Conservation (phyloP, 1,140 invertebrate species). For the Drosophila mojavensis region DNA sequence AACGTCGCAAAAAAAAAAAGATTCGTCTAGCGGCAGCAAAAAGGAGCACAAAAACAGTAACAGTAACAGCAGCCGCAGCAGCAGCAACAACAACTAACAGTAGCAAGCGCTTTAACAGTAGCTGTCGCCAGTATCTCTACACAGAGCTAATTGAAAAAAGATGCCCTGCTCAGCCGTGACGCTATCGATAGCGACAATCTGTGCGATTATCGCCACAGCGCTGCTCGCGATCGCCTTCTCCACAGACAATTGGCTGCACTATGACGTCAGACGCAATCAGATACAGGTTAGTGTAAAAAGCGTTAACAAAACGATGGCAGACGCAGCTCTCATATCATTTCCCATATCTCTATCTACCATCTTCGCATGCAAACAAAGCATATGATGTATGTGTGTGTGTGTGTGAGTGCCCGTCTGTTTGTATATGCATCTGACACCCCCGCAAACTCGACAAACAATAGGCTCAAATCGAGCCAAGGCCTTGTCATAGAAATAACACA, state of each 20-base stretch:
- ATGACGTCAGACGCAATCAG: constrained; percentile 93
- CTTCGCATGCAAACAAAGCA: constrained; percentile 27
- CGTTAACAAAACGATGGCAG: constrained; percentile 29
- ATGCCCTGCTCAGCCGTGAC: constrained; percentile 98
- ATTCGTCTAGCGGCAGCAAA: constrained; percentile 27
- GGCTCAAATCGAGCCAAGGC: constrained; percentile 33
- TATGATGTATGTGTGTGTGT: background rate
- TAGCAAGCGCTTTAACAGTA: constrained; percentile 11
- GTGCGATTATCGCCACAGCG: constrained; percentile 95
- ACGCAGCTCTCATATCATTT: constrained; percentile 33
- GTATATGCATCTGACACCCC: constrained; percentile 25
- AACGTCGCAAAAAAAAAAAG: constrained; percentile 29
- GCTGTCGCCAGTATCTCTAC: background rate
- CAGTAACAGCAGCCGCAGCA: constrained; percentile 6
- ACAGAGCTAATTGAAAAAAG: constrained; percentile 41
- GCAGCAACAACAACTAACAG: constrained; percentile 17
- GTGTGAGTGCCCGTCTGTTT: background rate
- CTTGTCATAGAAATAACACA: constrained; percentile 34
- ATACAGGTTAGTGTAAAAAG: constrained; percentile 89
- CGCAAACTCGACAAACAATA: constrained; percentile 27
- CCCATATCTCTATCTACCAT: constrained; percentile 20
- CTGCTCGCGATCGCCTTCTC: constrained; percentile 96
- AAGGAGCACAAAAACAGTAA: constrained; percentile 26
- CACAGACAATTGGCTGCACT: constrained; percentile 97
- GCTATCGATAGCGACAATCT: constrained; percentile 96